A percentile compares a stretch with the other conserved stretches of the same genome.
Conservation (phyloP, 2,797 vertebrate genomes). For the Lateolabrax maculatus region DNA sequence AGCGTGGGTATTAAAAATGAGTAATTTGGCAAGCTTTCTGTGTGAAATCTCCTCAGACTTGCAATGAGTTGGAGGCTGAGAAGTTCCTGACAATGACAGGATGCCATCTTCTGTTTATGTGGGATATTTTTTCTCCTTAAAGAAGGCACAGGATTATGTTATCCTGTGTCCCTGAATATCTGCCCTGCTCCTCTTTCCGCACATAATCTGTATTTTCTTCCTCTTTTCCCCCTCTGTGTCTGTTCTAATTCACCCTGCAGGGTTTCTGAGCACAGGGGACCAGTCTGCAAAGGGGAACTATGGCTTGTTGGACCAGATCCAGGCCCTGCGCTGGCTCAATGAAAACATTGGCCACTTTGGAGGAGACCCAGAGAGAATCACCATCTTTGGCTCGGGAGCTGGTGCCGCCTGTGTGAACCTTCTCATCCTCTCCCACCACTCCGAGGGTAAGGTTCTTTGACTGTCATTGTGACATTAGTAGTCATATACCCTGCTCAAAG, state of each 20-base stretch:
- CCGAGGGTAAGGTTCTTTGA: constrained; percentile 90
- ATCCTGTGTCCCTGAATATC: constrained; percentile 32
- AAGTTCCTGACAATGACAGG: constrained; percentile 64
- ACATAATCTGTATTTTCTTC: constrained; percentile 42
- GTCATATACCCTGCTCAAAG: constrained; percentile 33
- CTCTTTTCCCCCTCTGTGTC: constrained; percentile 44
- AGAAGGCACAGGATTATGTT: constrained; percentile 13
- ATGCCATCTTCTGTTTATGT: constrained; percentile 59
- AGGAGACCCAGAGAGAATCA: constrained; percentile 97
- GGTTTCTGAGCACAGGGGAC: constrained; percentile 97
- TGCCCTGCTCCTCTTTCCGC: constrained; percentile 33
- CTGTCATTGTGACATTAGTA: constrained; percentile 37
- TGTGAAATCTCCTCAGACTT: constrained; percentile 66
- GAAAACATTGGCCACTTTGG: constrained; percentile 99
- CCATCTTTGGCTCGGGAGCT: constrained; percentile 98
- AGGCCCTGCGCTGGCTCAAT: constrained; percentile 98
- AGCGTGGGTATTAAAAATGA: constrained; percentile 70
- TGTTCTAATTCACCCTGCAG: constrained; percentile 83
- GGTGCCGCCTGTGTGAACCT: constrained; percentile 98
- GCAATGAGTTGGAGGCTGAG: constrained; percentile 54
- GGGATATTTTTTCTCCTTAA: constrained; percentile 16
- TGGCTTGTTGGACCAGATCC: constrained; percentile 98
- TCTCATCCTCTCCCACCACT: constrained; percentile 99
- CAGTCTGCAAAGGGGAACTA: constrained; percentile 99
- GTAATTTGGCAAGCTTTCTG: constrained; percentile 69